Evolutionary conservation across 2,888 invertebrate species (phyloP).

Genomic region (Andrena trimmerana): DNA sequence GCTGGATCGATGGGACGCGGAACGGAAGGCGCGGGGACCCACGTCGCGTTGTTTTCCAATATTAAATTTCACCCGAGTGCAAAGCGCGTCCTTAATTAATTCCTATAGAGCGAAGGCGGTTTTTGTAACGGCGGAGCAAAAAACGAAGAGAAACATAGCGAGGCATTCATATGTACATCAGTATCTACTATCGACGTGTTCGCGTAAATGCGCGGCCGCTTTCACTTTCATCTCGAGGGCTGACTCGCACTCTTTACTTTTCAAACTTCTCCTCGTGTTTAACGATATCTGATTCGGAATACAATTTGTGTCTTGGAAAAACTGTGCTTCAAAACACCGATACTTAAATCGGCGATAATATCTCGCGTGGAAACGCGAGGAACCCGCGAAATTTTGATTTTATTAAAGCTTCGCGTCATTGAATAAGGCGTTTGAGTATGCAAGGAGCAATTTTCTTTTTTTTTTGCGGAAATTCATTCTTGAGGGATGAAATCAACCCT

Average conservation of each 20-base stretch:
- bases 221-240: conserved; percentile 31
- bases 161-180: background rate
- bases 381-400: too few species aligned
- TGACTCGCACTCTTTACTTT: background rate
- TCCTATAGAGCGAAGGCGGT: background rate
- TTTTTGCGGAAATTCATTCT: too few species aligned
- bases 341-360: too few species aligned
- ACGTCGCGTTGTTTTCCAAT: background rate
- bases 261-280: background rate
- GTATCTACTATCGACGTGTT: background rate
- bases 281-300: background rate
- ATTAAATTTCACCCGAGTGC: conserved; percentile 10
- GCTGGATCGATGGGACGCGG: conserved; percentile 18
- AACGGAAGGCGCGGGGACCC: background rate
- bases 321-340: too few species aligned
- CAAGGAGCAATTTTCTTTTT: too few species aligned
- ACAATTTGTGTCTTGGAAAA: too few species aligned
- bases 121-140: background rate
- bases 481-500: too few species aligned
- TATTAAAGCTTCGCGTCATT: too few species aligned
- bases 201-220: conserved; percentile 11
- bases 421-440: too few species aligned
- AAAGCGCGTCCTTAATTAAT: background rate
- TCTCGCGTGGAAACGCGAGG: too few species aligned
- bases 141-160: background rate